Evolutionary conservation across 2,888 invertebrate species (phyloP), one percentile per base, ranked within the genome.

Genomic region (Amitus sp.): DNA sequence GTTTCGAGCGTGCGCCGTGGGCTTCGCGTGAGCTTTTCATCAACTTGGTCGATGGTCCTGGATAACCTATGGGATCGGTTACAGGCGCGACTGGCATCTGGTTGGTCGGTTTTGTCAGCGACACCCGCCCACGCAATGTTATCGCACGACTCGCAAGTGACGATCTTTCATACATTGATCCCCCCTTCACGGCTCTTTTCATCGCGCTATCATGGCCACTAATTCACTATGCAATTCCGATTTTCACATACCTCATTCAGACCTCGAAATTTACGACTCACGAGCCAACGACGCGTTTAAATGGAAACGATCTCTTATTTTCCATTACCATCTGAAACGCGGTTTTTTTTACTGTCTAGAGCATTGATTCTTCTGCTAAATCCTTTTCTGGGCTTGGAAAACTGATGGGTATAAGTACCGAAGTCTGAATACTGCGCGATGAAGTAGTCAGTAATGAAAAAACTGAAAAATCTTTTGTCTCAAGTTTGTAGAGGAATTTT

Each of bases 31-130:
- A 67, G 73, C 72, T 72, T 73, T 75, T 72, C 67, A 71, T 69
- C 67, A 76, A 68, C 66, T 74, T 73, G 71, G 73, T 72, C 72
- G 74, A 75, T 71, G 71, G 69, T 70, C 65, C 71, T 69, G 74
- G 73, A 76, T 76, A 79, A 80, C 82, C 82, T 81, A 79, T 80
- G 73, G 75, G 80, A 82, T 82, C 80, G 76, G 78, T 82, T 82
- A 80, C 82, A 76, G 68, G 56, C 68, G 53, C 62, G 66, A 70
- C 71, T 61, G 70, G 62, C 64, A 69, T 61, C 70, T 71, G 71
- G 82, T 82, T 82, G 82, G 82, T 77, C 71, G 75, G 74, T 79
- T 79, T 80, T 80, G 80, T 82, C 76, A 81, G 77, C 73, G 80
- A 82, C 75, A 79, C 79, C 78, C 82, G 82, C 82, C 82, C 81